Evolutionary conservation across 2,113 vertebrate species (phyloP).

Genomic region (Aleadryas rufinucha): DNA sequence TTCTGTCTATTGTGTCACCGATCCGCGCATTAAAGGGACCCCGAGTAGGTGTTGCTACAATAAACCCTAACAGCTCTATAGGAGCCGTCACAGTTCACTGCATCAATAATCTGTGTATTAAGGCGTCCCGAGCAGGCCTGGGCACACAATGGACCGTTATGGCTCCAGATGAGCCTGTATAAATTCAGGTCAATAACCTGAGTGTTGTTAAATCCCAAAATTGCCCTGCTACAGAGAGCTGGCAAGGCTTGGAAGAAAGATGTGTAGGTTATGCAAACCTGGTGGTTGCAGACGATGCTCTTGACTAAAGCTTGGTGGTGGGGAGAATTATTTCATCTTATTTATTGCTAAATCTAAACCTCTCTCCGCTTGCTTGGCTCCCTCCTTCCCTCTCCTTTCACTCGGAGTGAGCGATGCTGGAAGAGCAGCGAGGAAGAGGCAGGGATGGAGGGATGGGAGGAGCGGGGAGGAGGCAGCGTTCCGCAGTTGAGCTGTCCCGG

Average conservation of each 20-base stretch:
- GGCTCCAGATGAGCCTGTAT: conserved; percentile 58
- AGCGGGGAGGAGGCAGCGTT: background rate
- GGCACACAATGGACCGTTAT: conserved; percentile 52
- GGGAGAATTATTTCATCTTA: background rate
- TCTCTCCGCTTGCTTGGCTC: background rate
- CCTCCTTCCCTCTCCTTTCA: background rate
- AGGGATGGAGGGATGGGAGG: background rate
- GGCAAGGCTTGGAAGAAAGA: background rate
- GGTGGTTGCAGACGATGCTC: background rate
- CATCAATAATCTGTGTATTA: conserved; percentile 61
- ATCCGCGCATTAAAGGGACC: conserved; percentile 41
- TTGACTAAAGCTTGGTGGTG: background rate
- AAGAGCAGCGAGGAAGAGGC: background rate
- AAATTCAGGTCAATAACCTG: conserved; percentile 68
- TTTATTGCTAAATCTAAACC: background rate
- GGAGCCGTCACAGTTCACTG: conserved; percentile 65
- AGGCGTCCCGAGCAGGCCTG: conserved; percentile 19
- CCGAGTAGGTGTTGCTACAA: conserved; percentile 62
- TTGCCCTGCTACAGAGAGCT: background rate
- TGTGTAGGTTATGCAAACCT: background rate
- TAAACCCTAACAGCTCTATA: conserved; percentile 53
- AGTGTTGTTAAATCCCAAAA: conserved; percentile 35
- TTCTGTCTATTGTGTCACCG: conserved; percentile 55
- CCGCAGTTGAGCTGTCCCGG: rapidly evolving
- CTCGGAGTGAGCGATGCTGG: rapidly evolving